phyloP scores from a whole-genome alignment of 2,797 vertebrate species.

The Macropus fuliginosus region DNA sequence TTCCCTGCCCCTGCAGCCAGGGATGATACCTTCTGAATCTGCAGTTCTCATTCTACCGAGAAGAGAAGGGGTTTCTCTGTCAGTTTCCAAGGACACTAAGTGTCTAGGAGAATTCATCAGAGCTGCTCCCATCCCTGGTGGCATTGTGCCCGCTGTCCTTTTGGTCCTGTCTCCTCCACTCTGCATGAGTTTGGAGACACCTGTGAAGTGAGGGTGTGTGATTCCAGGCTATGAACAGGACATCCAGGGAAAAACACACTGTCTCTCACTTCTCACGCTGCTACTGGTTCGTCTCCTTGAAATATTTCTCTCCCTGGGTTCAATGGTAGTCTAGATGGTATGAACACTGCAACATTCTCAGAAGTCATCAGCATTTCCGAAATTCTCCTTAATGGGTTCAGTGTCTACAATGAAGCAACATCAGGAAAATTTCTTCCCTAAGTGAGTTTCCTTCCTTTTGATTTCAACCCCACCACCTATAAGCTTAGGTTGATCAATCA shows the following conservation, averaged over 20 bases:
- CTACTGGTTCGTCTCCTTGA: background rate
- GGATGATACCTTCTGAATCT: no score
- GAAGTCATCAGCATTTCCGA: background rate
- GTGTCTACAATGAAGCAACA: background rate
- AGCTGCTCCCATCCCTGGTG: background rate
- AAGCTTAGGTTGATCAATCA: background rate
- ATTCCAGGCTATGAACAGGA: background rate
- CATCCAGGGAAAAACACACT: background rate
- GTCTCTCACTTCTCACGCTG: background rate
- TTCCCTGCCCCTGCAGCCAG: no score
- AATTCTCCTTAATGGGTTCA: background rate
- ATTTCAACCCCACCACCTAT: background rate
- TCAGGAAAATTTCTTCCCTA: no score
- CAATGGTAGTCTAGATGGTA: background rate
- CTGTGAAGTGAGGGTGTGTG: background rate
- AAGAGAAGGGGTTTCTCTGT: background rate
- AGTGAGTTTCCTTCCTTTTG: background rate
- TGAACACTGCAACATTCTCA: background rate
- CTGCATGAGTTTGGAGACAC: background rate
- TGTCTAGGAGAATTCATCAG: background rate
- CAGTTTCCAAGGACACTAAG: background rate
- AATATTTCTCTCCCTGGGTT: background rate
- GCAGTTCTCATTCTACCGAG: background rate
- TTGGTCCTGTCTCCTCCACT: background rate
- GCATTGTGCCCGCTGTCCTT: background rate